Conservation (phyloP, 2,797 vertebrate genomes). For the Pogoniulus pusillus region DNA sequence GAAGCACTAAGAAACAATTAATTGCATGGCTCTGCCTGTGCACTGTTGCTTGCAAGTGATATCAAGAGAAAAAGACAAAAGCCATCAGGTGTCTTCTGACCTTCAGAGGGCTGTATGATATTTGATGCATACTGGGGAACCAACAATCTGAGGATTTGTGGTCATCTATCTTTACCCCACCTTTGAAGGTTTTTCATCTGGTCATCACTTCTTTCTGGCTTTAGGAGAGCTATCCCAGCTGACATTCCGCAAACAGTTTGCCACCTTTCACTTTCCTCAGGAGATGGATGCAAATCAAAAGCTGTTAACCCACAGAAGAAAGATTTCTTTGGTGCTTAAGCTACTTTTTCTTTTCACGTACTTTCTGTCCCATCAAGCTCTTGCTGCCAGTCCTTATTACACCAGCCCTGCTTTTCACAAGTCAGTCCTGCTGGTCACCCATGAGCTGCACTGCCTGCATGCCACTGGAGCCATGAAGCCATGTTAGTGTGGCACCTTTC, state of each 20-base stretch:
- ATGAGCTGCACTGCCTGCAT: not conserved
- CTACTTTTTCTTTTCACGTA: not conserved
- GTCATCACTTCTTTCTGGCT: not conserved
- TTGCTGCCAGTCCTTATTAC: not conserved
- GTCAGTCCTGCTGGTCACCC: not conserved
- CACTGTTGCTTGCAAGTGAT: rapidly evolving
- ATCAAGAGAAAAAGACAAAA: not conserved
- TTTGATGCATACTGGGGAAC: not conserved
- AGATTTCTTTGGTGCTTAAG: not conserved
- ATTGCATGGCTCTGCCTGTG: not conserved
- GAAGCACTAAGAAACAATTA: not conserved
- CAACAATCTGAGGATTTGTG: not conserved
- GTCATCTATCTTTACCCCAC: not conserved
- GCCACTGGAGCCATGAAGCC: not conserved
- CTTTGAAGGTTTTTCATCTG: not conserved
- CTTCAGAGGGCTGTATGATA: not conserved
- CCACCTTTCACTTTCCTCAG: not conserved
- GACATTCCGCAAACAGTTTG: not conserved
- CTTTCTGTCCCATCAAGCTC: not conserved
- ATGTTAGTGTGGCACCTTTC: not conserved
- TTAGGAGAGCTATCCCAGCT: not conserved
- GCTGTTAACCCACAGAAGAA: not conserved
- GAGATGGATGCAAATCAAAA: not conserved
- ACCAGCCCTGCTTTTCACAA: not conserved
- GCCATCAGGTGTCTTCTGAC: not conserved